Percentiles rank a stretch among this genome's conserved stretches.
Evolutionary conservation across 1,140 invertebrate genomes (phyloP).

Genomic region (Condylostylus longicornis): DNA sequence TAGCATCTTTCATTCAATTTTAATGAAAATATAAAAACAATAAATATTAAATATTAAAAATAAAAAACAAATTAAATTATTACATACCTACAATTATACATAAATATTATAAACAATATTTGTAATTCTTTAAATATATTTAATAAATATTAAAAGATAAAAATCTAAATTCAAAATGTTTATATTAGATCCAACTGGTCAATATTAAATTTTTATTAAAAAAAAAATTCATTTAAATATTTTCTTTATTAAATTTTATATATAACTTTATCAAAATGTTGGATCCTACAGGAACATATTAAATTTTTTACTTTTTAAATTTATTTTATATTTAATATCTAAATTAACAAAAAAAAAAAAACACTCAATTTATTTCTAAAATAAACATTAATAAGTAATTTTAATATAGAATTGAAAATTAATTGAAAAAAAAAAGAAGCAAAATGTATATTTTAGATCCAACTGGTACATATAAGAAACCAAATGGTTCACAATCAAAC

Average conservation of each 20-base stretch:
- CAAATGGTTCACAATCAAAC: constrained; percentile 8
- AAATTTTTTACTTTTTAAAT: constrained; percentile 6
- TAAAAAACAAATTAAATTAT: no score
- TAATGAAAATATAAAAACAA: no score
- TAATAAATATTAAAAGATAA: no score
- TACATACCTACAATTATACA: no score
- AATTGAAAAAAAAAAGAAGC: constrained; percentile 2
- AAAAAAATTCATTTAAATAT: not conserved
- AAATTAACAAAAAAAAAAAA: not conserved
- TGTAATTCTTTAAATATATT: no score
- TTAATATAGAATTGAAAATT: no score
- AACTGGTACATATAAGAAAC: constrained; percentile 27
- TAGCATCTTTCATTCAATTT: no score
- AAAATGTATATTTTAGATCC: constrained; percentile 21
- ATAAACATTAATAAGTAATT: not conserved
- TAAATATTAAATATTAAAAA: no score
- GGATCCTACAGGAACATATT: constrained; percentile 30
- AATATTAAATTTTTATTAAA: constrained; percentile 14
- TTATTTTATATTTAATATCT: not conserved
- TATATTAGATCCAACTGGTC: constrained; percentile 27
- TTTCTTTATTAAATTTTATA: not conserved
- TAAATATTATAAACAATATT: no score
- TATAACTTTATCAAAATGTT: constrained; percentile 18
- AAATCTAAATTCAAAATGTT: constrained; percentile 20
- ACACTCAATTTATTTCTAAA: not conserved